These are phyloP conservation scores for Drosophila lacertosa DNA, from an alignment of 1,140 invertebrate species.

Conservation along the genomic window DNA sequence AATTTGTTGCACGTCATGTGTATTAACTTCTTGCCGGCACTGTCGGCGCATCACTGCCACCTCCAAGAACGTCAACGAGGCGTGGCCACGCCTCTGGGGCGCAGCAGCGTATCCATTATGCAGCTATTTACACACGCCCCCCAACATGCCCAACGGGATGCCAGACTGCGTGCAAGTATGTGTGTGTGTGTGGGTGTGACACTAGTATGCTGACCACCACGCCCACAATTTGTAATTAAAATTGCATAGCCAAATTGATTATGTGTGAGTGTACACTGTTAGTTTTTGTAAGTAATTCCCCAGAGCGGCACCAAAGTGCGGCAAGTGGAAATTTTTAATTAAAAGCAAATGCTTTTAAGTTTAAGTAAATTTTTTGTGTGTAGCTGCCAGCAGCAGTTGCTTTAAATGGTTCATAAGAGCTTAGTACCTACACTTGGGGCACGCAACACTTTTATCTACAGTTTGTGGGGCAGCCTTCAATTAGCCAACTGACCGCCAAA, in stretches of 20 bases:
- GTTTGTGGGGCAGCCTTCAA: constrained; percentile 56
- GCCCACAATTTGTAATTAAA: constrained; percentile 79
- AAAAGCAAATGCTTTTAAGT: constrained; percentile 77
- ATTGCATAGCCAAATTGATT: constrained; percentile 79
- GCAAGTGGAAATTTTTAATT: constrained; percentile 79
- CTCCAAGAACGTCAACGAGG: constrained; percentile 3
- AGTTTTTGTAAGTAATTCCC: constrained; percentile 72
- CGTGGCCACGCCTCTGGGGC: constrained; percentile 17
- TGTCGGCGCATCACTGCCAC: constrained; percentile 44
- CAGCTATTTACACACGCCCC: constrained; percentile 56
- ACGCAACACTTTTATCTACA: constrained; percentile 37
- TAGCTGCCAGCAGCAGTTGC: constrained; percentile 5
- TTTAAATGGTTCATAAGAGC: constrained; percentile 30
- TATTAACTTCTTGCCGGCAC: constrained; percentile 79
- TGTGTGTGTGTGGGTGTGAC: constrained; percentile 27
- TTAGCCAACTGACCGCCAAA: constrained; percentile 78
- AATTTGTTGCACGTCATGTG: constrained; percentile 83
- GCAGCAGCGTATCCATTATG: constrained; percentile 57
- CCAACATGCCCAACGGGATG: constrained; percentile 12
- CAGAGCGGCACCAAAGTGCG: constrained; percentile 62
- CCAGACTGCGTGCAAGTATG: constrained; percentile 1
- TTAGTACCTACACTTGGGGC: constrained; percentile 7
- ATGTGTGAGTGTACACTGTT: constrained; percentile 46
- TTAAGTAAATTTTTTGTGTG: constrained; percentile 55
- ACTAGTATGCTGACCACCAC: constrained; percentile 56